Base-by-base conservation (phyloP, 2,888 invertebrate genomes). In the Pristionchus japonicus region DNA sequence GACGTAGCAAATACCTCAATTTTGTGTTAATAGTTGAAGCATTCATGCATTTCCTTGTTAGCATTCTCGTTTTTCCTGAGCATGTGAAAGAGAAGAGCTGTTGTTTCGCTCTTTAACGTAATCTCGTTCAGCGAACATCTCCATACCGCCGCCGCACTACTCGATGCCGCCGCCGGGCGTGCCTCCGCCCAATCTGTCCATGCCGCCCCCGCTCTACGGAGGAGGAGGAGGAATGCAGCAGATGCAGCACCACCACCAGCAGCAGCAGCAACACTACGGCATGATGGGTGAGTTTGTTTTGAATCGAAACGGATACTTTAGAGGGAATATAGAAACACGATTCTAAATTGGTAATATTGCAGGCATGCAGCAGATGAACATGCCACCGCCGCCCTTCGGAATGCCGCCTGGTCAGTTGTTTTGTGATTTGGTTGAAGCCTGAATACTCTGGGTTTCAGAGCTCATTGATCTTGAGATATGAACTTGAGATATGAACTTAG, bases 241-340 rank as follows among this genome's bases (percentile, higher is more conserved):
- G 3, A 17, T 20, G 52, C 52, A 52, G 52, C 52, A 52, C 20
- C 20, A 0, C n/a, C 74, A 52, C 20, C 52, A 6, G 43, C 74
- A 23, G 15, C 77, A 11, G 70, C 20, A 9, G n/a, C 74, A 15
- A 9, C 74, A 15, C 74, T 31, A 74, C 40, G n/a, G n/a, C 15
- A 40, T 23, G 15, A 77, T 77, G 77, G 77, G 77, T 77, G 37
- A 70, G 70, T n/a, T n/a, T n/a, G n/a, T n/a, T n/a, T n/a, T n/a
- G 43, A 11, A 11, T 6, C 11, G 43, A n/a, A 61, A 61, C 27
- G 7, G 6, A 61, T 61, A 61, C 6, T 6, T 61, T 61, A 61
- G 4, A 15, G 27, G 27, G 7, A 61, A 9, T 61, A 11, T 70
- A 1, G 70, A 37, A 70, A 70, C 31, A 0, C 70, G 34, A 57